A percentile compares a stretch with the other conserved stretches of the same genome.
These are phyloP conservation scores for Tetragonula clypearis DNA, from an alignment of 1,140 invertebrate species.

Conservation along the genomic window DNA sequence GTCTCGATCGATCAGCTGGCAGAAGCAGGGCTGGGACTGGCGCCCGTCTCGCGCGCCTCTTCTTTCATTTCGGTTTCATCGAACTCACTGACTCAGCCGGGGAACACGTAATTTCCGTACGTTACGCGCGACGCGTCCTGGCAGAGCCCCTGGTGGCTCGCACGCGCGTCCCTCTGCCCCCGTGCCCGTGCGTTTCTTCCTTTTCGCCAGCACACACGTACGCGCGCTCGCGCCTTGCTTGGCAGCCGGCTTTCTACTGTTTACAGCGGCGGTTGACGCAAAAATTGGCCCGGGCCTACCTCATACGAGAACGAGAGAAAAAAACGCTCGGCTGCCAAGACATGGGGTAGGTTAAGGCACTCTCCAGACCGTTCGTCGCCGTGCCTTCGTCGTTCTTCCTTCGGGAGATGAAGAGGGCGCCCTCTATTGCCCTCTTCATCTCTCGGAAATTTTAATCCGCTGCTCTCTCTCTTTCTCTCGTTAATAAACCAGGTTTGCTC, in stretches of 20 bases:
- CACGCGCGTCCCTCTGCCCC: background rate
- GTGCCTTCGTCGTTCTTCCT: background rate
- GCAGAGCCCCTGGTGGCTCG: conserved; percentile 25
- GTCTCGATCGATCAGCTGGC: conserved; percentile 41
- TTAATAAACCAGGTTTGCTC: too few species aligned
- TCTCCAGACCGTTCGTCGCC: conserved; percentile 51
- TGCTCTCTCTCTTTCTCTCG: too few species aligned
- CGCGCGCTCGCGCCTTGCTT: conserved; percentile 68
- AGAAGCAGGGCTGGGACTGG: conserved; percentile 27
- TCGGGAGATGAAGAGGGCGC: background rate
- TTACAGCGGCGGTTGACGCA: conserved; percentile 76
- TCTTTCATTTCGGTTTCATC: conserved; percentile 51
- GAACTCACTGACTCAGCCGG: conserved; percentile 57
- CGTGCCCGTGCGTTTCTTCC: background rate
- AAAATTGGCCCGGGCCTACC: conserved; percentile 77
- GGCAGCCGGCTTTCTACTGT: conserved; percentile 78
- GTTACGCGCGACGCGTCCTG: conserved; percentile 47
- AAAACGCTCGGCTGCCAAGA: conserved; percentile 74
- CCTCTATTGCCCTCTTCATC: too few species aligned
- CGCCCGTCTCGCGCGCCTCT: conserved; percentile 9
- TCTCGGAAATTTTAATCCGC: background rate
- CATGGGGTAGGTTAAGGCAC: conserved; percentile 76
- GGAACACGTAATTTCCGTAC: conserved; percentile 50
- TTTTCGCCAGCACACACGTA: background rate
- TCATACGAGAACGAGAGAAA: conserved; percentile 54